phyloP scores from a whole-genome alignment of 2,113 vertebrate species.

The Steatornis caripensis region DNA sequence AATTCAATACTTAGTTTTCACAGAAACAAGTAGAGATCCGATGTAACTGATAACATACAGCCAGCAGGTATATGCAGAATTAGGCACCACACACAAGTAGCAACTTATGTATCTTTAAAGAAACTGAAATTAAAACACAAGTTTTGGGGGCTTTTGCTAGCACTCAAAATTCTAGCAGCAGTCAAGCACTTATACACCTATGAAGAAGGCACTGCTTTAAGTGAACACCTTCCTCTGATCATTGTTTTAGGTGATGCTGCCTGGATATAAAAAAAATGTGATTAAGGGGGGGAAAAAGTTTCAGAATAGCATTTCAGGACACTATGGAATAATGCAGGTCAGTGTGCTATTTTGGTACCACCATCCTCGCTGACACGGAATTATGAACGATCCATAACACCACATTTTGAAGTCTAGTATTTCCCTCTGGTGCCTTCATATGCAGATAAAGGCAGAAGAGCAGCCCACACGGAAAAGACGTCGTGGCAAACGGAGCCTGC shows the following conservation, averaged over 20 bases:
- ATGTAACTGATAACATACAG: neutral
- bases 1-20: neutral
- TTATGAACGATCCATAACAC: neutral
- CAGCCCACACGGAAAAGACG: neutral
- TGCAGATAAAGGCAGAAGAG: neutral
- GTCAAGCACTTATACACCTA: neutral
- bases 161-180: neutral
- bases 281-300: neutral
- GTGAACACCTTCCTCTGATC: neutral
- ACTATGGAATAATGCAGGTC: neutral
- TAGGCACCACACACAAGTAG: neutral
- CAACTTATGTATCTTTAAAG: neutral
- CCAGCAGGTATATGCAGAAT: neutral
- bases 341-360: neutral
- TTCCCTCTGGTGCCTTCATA: neutral
- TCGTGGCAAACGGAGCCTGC: neutral
- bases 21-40: neutral
- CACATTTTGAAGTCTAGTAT: neutral
- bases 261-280: neutral
- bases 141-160: neutral
- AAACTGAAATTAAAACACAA: neutral
- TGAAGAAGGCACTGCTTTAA: neutral
- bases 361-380: neutral
- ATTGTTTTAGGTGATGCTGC: neutral
- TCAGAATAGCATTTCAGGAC: neutral